Percentiles rank a stretch among this genome's conserved stretches.
These are phyloP conservation scores for Pseudochirops corinnae DNA, from an alignment of 2,797 vertebrate genomes.

Conservation along the genomic window DNA sequence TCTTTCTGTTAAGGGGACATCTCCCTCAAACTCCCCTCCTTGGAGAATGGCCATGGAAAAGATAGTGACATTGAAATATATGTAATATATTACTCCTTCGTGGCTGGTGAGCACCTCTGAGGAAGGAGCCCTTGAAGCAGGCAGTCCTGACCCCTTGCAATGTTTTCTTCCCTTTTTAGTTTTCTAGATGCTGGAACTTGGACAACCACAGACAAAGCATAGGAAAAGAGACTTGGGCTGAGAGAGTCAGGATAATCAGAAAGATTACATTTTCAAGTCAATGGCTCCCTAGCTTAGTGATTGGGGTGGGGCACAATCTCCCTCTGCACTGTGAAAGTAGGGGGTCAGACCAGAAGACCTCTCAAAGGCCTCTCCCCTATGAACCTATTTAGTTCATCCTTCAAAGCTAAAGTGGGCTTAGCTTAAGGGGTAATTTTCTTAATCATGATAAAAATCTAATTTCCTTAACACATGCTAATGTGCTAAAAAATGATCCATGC, in stretches of 20 bases:
- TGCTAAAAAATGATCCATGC: neutral
- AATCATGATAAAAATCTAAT: constrained; percentile 27
- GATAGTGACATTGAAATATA: neutral
- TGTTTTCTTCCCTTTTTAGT: neutral
- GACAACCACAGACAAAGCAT: neutral
- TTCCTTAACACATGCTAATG: neutral
- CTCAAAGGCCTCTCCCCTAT: neutral
- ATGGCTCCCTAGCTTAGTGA: neutral
- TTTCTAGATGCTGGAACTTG: neutral
- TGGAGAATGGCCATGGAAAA: neutral
- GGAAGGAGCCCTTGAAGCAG: neutral
- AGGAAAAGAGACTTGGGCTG: neutral
- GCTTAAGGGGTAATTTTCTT: constrained; percentile 1
- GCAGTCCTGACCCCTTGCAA: neutral
- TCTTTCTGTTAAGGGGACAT: neutral
- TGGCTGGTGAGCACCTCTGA: constrained; percentile 6
- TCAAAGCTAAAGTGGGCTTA: neutral
- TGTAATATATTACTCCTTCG: neutral
- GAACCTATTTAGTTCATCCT: neutral
- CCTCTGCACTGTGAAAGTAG: neutral
- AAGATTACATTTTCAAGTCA: neutral
- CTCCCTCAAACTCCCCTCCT: neutral
- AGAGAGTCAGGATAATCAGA: neutral
- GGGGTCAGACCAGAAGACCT: neutral
- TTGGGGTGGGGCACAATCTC: neutral